A percentile compares a stretch with the other conserved stretches of the same genome.
phyloP scores from a whole-genome alignment of 2,888 invertebrate species.

The Galerucella calmariensis region DNA sequence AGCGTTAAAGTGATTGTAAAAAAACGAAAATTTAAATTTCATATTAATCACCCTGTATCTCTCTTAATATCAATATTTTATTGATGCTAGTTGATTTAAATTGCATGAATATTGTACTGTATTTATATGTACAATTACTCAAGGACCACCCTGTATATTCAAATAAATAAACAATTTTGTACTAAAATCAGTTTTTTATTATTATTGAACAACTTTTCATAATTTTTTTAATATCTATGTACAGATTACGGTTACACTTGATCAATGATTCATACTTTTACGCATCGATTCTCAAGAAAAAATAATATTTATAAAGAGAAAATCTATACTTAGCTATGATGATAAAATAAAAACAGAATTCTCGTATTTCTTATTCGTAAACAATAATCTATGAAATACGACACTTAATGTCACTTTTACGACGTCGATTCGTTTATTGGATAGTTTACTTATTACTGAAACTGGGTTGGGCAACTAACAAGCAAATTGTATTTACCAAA shows the following conservation, averaged over 20 bases:
- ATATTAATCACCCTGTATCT: too few species aligned
- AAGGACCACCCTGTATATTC: too few species aligned
- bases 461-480: constrained; percentile 29
- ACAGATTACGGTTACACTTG: constrained; percentile 28
- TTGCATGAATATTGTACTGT: too few species aligned
- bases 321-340: constrained; percentile 37
- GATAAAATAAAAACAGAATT: constrained; percentile 33
- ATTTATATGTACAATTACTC: too few species aligned
- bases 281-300: constrained; percentile 21
- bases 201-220: too few species aligned
- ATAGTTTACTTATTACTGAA: constrained; percentile 34
- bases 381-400: constrained; percentile 41
- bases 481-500: constrained; percentile 18
- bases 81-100: too few species aligned
- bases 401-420: constrained; percentile 45
- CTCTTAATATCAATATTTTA: too few species aligned
- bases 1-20: too few species aligned
- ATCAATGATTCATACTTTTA: constrained; percentile 29
- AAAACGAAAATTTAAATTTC: too few species aligned
- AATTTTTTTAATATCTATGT: constrained; percentile 21
- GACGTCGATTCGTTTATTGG: constrained; percentile 44
- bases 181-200: too few species aligned
- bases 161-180: too few species aligned
- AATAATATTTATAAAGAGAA: constrained; percentile 33
- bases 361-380: constrained; percentile 41